Evolutionary conservation across 2,797 vertebrate species (phyloP), one percentile per base, ranked within the genome.

Genomic region (Antennarius maculatus): DNA sequence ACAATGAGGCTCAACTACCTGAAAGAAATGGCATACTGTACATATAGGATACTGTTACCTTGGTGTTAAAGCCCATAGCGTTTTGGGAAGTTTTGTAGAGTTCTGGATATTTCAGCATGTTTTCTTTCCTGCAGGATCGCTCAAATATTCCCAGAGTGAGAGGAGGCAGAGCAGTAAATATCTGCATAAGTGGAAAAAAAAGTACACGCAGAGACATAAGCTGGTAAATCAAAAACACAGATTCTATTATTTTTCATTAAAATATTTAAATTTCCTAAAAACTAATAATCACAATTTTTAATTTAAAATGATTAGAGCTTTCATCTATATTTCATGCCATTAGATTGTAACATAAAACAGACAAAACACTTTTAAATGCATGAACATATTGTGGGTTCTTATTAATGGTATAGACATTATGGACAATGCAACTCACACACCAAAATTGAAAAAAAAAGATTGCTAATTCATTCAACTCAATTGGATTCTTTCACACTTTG

Each of bases 21-120:
- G 31, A 63, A 37, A 42, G 4, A 52, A 23, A 14, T 49, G 53
- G 1, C 23, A 18, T 53, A n/a, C n/a, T n/a, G n/a, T n/a, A 0
- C 13, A 41, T 16, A 16, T 3, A 61, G n/a, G 50, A 14, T 15
- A 5, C 18, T 0, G 31, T 73, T 92, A 95, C 93, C 93, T 94
- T 94, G 46, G 93, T 95, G 73, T 95, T 99, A 76, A 99, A 99
- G 75, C 97, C 96, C 94, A 97, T 93, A 31, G 96, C 97, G 63
- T 97, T 98, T 93, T 99, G 97, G 62, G 97, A 98, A 0, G 95
- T 96, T 92, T 98, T 99, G 91, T 99, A 99, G 66, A 99, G 91
- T 78, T 98, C 97, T 4, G 97, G 97, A 58, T 98, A 99, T 76
- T 98, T 99, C 74, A 99, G 85, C 97, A 99, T 99, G 76, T 99